These are phyloP conservation scores for Pseudomyrmex flavicornis DNA, from an alignment of 1,140 invertebrate genomes.

Conservation along the genomic window DNA sequence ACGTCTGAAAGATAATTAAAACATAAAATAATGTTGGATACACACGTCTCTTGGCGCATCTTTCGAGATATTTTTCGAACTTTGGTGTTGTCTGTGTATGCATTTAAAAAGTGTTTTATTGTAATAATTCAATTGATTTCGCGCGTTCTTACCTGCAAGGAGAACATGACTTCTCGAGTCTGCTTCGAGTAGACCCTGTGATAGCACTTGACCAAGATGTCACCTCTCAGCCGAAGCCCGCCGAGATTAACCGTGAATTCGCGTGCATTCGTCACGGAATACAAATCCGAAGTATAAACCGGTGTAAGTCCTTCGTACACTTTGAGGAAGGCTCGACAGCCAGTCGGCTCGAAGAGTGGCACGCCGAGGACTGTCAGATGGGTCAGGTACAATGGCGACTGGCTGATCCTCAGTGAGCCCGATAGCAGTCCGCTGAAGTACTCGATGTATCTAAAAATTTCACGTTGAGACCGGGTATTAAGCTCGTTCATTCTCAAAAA, in stretches of 20 bases:
- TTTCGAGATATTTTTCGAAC: too few species aligned
- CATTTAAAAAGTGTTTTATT: background rate
- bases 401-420: conserved; percentile 94
- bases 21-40: too few species aligned
- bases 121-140: background rate
- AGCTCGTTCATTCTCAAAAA: background rate
- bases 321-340: conserved; percentile 93
- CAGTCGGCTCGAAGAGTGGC: conserved; percentile 90
- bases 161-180: conserved; percentile 84
- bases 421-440: conserved; percentile 96
- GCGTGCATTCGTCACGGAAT: conserved; percentile 84
- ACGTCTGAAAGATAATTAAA: too few species aligned
- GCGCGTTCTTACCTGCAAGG: conserved; percentile 80
- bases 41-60: too few species aligned
- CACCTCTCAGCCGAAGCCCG: conserved; percentile 92
- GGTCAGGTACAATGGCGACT: conserved; percentile 93
- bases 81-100: too few species aligned
- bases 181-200: conserved; percentile 87
- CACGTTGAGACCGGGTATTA: background rate
- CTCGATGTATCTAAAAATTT: conserved; percentile 90
- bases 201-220: conserved; percentile 96
- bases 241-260: conserved; percentile 91
- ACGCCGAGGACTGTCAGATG: conserved; percentile 94
- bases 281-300: conserved; percentile 92
- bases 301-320: conserved; percentile 94